Evolutionary conservation across 1,140 invertebrate species (phyloP).

Genomic region (Cyclina sinensis): DNA sequence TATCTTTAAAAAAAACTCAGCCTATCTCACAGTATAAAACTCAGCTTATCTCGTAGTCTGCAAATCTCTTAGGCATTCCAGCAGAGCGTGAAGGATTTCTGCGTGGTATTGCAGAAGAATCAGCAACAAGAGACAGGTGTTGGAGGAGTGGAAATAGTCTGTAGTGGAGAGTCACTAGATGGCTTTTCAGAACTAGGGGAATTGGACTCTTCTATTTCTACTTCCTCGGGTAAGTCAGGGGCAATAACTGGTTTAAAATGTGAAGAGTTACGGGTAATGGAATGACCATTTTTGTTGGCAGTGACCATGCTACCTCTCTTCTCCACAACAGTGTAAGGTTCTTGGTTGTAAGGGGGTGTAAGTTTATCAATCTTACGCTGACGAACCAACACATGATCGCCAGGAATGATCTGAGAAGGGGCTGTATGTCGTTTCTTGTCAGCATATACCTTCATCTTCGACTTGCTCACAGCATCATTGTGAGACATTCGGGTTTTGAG

Average conservation of each 20-base stretch:
- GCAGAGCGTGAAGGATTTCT: conserved; percentile 21
- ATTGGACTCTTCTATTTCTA: background rate
- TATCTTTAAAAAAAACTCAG: no score
- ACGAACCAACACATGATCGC: conserved; percentile 66
- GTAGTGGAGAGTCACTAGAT: background rate
- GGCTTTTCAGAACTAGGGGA: background rate
- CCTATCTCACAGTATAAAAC: no score
- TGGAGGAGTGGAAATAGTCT: background rate
- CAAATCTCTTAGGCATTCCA: conserved; percentile 13
- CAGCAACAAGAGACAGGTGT: background rate
- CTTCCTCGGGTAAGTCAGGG: background rate
- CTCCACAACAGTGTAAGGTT: conserved; percentile 48
- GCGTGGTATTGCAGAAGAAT: background rate
- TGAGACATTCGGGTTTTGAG: background rate
- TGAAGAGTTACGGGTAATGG: conserved; percentile 57
- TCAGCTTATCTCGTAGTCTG: no score
- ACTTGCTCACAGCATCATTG: conserved; percentile 32
- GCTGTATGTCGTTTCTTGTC: conserved; percentile 47
- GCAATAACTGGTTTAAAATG: conserved; percentile 66
- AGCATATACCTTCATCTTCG: conserved; percentile 58
- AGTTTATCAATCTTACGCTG: conserved; percentile 66
- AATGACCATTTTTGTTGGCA: conserved; percentile 37
- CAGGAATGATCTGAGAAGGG: conserved; percentile 7
- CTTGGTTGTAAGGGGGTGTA: conserved; percentile 58
- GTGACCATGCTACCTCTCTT: conserved; percentile 69